Base-by-base conservation (phyloP, 2,888 invertebrate genomes). In the Poecilobothrus nobilitatus region DNA sequence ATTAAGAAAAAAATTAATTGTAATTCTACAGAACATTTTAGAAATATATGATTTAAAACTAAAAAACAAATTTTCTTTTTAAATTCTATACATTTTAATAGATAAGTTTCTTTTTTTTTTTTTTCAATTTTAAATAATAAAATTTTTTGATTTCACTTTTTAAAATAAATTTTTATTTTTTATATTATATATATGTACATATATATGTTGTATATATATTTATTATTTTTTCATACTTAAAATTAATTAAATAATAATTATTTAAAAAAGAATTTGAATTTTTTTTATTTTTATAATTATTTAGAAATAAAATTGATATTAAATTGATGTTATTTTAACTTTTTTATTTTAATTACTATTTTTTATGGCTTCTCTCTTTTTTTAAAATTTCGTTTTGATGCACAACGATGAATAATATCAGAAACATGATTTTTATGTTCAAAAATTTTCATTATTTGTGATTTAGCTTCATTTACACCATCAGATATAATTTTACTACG, bases 401-500 rank as follows among this genome's bases (percentile, higher is more conserved):
- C 91, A 83, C 95, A 94, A 74, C 95, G 89, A 76, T 89, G 90
- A 70, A 97, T 88, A 75, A 97, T 94, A 78, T 96, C 95, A 20
- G 90, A 88, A 62, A 96, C 92, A 75, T 92, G 91, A 68, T 88
- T 88, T 81, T 95, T 93, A 80, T 97, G 96, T 73, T 95, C 94
- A 78, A 96, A 92, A 71, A 96, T 91, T 77, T 93, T 91, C 80
- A 94, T 88, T 72, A 96, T 90, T 79, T 94, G 93, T 71, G 88
- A 86, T 75, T 92, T 90, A 0, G 95, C 94, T 79, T 97, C 97
- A 71, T 88, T 87, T 82, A 96, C 90, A 72, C 95, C 95, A 78
- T 97, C 96, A 72, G 91, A 91, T 64, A 96, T 92, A 71, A 96
- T 90, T 84, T 91, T 94, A 80, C 95, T 94, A 68, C 97, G 87